Base-by-base conservation (phyloP, 2,888 invertebrate species). In the Oxycera nigricornis region DNA sequence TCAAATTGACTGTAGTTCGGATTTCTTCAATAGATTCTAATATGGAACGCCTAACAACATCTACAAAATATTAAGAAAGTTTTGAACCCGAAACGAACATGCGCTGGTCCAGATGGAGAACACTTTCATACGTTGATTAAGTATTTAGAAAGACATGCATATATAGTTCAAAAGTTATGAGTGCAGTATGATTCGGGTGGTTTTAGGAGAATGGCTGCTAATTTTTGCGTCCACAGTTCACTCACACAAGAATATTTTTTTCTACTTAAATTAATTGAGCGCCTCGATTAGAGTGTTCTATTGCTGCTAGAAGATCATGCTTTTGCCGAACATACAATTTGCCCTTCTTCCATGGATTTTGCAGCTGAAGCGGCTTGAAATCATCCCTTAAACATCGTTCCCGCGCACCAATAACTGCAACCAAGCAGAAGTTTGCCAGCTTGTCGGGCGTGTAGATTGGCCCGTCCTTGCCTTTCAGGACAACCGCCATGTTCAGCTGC, bases 281-380 rank as follows among this genome's bases (percentile, higher is more conserved):
- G 80, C 93, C 94, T 79, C 93, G 92, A 81, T 94, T 93, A 80
- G 94, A 94, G 85, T 95, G 94, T 82, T 95, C 94, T 35, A 95
- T 87, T 17, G 95, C 95, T 30, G 95, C 95, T 59, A 95, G 86
- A 2, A 95, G 91, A 81, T 95, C 95, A 81, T 95, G 94, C 83
- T 95, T 96, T 83, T 94, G 92, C 68, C 97, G 88, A 2, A 98
- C 97, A 85, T 95, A 97, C 76, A 98, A 86, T 74, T 96, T 89
- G 0, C 98, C 98, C 82, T 94, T 95, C 77, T 94, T 91, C 98
- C 98, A 98, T 0, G 97, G 97, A 84, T 96, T 96, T 83, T 97
- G 97, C 73, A 98, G 87, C 80, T 95, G 94, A 22, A 98, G 87
- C 0, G 97, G 96, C 80, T 94, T 93, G 83, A 97, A 98, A 83